Evolutionary conservation across 2,797 vertebrate genomes (phyloP).

Genomic region (Periophthalmus magnuspinnatus): DNA sequence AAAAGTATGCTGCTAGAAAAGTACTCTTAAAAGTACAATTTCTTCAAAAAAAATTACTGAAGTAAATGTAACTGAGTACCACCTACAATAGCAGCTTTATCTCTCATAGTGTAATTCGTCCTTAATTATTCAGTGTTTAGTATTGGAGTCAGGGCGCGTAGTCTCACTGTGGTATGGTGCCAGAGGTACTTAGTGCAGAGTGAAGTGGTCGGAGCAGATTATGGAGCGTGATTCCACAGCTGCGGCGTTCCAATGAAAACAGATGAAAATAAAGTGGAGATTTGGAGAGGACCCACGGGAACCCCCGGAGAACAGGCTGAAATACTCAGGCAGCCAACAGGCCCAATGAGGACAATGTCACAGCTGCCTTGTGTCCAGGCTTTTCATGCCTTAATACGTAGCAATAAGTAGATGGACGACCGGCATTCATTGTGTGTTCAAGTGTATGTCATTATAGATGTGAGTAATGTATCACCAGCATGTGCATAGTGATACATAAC

Average conservation of each 20-base stretch:
- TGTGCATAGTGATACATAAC: neutral
- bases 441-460: neutral
- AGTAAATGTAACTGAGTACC: no score
- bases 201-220: conserved; percentile 56
- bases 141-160: neutral
- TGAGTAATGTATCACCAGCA: no score
- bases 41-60: no score
- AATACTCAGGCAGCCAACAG: neutral
- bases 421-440: no score
- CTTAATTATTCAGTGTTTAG: neutral
- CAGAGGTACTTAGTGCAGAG: conserved; percentile 32
- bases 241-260: conserved; percentile 56
- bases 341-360: neutral
- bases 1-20: no score
- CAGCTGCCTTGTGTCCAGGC: neutral
- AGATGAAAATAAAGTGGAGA: conserved; percentile 46
- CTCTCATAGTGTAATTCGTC: neutral
- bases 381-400: neutral
- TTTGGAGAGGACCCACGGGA: conserved; percentile 25
- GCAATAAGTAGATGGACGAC: neutral
- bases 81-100: neutral
- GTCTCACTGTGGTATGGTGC: conserved; percentile 4
- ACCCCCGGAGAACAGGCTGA: conserved; percentile 14
- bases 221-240: conserved; percentile 54
- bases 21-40: no score